phyloP scores from a whole-genome alignment of 2,113 vertebrate species.

The Agapornis roseicollis region DNA sequence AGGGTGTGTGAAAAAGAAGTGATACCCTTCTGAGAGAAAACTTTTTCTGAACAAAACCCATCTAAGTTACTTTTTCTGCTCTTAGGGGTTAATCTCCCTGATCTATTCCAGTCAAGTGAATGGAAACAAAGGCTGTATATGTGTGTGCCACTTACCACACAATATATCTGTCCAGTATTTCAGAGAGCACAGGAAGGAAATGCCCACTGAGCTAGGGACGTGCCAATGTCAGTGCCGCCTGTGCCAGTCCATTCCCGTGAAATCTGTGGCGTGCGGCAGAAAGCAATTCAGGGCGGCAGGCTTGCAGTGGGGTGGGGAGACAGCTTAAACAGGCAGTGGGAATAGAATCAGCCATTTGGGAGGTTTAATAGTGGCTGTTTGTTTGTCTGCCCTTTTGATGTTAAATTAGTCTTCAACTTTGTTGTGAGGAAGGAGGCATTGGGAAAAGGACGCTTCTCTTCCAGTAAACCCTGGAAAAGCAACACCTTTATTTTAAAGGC shows the following conservation, averaged over 20 bases:
- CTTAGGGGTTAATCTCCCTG: background rate
- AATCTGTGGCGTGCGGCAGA: background rate
- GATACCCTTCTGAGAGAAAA: background rate
- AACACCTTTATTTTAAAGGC: slow-evolving; percentile 63
- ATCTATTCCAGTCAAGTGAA: background rate
- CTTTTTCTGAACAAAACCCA: background rate
- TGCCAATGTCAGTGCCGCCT: slow-evolving; percentile 12
- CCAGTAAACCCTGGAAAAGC: slow-evolving; percentile 50
- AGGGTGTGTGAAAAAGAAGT: background rate
- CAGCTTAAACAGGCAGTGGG: slow-evolving; percentile 5
- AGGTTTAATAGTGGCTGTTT: slow-evolving; percentile 21
- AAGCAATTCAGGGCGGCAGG: background rate
- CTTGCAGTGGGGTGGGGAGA: background rate
- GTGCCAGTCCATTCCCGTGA: slow-evolving; percentile 33
- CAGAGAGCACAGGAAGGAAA: slow-evolving; percentile 45
- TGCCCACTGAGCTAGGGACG: slow-evolving; percentile 20
- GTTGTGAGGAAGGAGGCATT: slow-evolving; percentile 6
- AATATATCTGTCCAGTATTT: slow-evolving; percentile 24
- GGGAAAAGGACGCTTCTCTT: slow-evolving; percentile 35
- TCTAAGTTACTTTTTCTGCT: background rate
- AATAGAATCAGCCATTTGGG: slow-evolving; percentile 27
- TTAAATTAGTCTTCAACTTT: slow-evolving; percentile 54
- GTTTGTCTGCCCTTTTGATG: slow-evolving; percentile 36
- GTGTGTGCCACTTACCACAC: slow-evolving; percentile 1
- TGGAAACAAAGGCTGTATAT: slow-evolving; percentile 33